Percentiles rank a stretch among this genome's conserved stretches.
Conservation (phyloP, 2,888 invertebrate species). For the Drosophila helvetica region DNA sequence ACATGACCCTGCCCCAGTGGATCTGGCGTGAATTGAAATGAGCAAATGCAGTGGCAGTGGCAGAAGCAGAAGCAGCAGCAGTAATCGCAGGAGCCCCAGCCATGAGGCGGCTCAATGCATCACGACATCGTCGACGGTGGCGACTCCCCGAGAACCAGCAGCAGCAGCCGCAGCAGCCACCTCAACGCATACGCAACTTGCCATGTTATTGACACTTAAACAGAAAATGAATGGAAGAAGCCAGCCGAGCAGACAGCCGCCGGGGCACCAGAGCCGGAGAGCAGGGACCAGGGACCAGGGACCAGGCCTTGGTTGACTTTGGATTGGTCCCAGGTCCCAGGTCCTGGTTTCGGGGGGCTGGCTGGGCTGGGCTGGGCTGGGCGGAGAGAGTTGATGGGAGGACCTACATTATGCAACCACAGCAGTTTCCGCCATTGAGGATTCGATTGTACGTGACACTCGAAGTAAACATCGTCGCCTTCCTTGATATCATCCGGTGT, state of each 20-base stretch:
- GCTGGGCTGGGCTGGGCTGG: background rate
- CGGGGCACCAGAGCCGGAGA: conserved; percentile 11
- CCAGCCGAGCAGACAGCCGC: conserved; percentile 59
- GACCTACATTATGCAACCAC: conserved; percentile 95
- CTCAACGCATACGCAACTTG: conserved; percentile 61
- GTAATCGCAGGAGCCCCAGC: background rate
- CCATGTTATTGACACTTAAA: conserved; percentile 78
- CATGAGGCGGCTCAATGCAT: conserved; percentile 29
- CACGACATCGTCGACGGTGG: conserved; percentile 40
- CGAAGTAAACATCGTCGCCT: conserved; percentile 96
- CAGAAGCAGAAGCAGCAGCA: conserved; percentile 19
- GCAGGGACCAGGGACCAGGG: conserved; percentile 6
- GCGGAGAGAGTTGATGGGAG: conserved; percentile 76
- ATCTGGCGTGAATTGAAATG: conserved; percentile 71
- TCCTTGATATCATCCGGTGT: conserved; percentile 95
- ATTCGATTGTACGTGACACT: conserved; percentile 95
- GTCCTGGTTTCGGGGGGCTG: background rate
- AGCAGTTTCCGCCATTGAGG: conserved; percentile 92
- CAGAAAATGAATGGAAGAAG: conserved; percentile 62
- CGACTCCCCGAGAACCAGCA: conserved; percentile 37
- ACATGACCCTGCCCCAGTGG: conserved; percentile 5
- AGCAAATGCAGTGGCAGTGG: conserved; percentile 57
- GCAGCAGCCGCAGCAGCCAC: too few species aligned
- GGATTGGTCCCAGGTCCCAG: conserved; percentile 22
- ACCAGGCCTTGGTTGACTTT: conserved; percentile 33